These are phyloP conservation scores for Oryzias melastigma DNA, from an alignment of 2,113 vertebrate species.

Conservation along the genomic window DNA sequence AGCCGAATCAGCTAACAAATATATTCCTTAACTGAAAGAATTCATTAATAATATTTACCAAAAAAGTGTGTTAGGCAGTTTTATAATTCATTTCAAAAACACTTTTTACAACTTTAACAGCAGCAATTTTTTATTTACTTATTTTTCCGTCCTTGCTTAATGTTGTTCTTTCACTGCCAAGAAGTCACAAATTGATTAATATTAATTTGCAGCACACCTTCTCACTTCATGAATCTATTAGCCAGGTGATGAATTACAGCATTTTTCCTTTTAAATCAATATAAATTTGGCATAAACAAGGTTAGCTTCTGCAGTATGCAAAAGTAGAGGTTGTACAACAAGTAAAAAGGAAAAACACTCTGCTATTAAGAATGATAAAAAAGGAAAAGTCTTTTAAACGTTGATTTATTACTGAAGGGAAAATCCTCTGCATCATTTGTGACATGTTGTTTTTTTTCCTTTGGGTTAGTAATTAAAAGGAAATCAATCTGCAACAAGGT, in stretches of 20 bases:
- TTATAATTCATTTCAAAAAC: too few relatives aligned
- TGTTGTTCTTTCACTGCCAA: background rate
- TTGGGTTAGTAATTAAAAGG: too few relatives aligned
- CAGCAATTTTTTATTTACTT: background rate
- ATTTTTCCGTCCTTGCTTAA: background rate
- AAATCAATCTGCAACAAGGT: too few relatives aligned
- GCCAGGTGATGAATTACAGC: background rate
- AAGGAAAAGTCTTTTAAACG: background rate
- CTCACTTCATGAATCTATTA: too few relatives aligned
- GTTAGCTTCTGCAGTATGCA: background rate
- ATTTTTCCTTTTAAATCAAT: background rate
- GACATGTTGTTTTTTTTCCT: too few relatives aligned
- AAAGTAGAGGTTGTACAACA: background rate
- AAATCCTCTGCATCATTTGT: conserved; percentile 15
- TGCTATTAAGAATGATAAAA: background rate
- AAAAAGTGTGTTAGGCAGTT: too few relatives aligned
- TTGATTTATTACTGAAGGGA: background rate
- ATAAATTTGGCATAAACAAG: too few relatives aligned
- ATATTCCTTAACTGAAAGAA: too few relatives aligned
- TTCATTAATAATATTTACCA: too few relatives aligned
- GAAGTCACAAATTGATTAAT: background rate
- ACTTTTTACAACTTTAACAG: too few relatives aligned
- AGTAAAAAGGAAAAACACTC: background rate
- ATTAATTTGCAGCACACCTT: too few relatives aligned
- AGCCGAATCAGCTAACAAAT: too few relatives aligned